These are phyloP conservation scores for Vidua chalybeata DNA, from an alignment of 2,113 vertebrate genomes.

Conservation along the genomic window DNA sequence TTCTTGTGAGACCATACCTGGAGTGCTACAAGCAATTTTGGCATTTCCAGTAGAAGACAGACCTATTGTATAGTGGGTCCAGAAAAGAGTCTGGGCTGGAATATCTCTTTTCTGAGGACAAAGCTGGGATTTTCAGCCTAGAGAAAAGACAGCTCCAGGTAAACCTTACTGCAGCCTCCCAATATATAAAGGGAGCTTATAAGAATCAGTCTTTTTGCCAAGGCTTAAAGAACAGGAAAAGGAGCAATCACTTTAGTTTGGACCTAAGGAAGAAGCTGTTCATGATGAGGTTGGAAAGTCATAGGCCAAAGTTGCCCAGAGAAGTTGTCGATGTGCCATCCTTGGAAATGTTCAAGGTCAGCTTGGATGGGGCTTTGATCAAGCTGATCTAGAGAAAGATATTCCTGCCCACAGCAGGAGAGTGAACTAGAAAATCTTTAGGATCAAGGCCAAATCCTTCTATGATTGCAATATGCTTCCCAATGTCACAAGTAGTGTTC, in stretches of 20 bases:
- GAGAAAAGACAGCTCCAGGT: neutral
- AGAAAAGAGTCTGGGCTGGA: neutral
- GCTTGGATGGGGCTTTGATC: too few species aligned
- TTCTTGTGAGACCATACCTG: neutral
- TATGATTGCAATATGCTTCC: neutral
- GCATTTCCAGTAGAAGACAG: neutral
- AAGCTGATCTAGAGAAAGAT: neutral
- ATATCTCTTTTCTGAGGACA: neutral
- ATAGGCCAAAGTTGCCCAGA: neutral
- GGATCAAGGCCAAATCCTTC: neutral
- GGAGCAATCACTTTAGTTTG: neutral
- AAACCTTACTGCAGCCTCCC: neutral
- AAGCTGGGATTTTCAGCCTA: neutral
- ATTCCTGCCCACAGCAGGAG: neutral
- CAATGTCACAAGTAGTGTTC: neutral
- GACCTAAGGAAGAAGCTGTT: neutral
- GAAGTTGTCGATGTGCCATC: neutral
- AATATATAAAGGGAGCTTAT: accelerated
- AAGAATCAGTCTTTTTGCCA: neutral
- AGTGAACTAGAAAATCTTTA: neutral
- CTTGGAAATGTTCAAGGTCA: neutral
- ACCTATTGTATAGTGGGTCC: neutral
- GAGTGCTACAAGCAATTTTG: neutral
- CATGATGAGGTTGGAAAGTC: accelerated
- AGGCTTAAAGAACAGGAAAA: neutral